Evolutionary conservation across 2,113 vertebrate genomes (phyloP).

Genomic region (Lonchura striata): DNA sequence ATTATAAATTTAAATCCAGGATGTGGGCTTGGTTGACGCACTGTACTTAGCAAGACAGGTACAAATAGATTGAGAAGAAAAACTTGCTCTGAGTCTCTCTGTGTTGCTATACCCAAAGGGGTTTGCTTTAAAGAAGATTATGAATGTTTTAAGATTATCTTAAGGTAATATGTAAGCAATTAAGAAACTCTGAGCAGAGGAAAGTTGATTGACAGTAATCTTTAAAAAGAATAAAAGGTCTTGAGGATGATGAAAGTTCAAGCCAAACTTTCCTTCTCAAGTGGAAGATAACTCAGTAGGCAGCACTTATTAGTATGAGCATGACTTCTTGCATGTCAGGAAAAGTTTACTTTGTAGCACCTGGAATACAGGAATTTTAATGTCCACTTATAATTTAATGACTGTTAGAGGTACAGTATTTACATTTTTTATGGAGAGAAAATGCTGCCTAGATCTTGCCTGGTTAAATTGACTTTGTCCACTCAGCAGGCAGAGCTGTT

Average conservation of each 20-base stretch:
- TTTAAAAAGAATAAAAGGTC: neutral
- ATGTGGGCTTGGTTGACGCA: constrained; percentile 24
- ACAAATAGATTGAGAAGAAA: constrained; percentile 36
- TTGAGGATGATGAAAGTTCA: neutral
- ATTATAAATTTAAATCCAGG: constrained; percentile 62
- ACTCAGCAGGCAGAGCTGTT: neutral
- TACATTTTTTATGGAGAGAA: neutral
- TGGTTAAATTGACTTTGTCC: neutral
- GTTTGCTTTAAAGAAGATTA: constrained; percentile 59
- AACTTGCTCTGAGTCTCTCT: constrained; percentile 15
- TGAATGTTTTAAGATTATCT: constrained; percentile 39
- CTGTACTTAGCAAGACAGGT: constrained; percentile 47
- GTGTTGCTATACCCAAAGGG: constrained; percentile 17
- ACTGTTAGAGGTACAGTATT: neutral
- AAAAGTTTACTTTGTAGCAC: neutral
- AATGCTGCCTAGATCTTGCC: neutral
- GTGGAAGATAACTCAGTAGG: neutral
- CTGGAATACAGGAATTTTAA: neutral
- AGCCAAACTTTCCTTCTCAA: neutral
- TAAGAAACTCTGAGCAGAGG: neutral
- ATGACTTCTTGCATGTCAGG: neutral
- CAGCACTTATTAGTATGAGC: neutral
- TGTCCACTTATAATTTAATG: neutral
- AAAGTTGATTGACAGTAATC: neutral
- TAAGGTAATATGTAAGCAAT: constrained; percentile 32